Percentiles rank a stretch among this genome's conserved stretches.
Conservation (phyloP, 2,888 invertebrate species). For the Leuctra nigra region DNA sequence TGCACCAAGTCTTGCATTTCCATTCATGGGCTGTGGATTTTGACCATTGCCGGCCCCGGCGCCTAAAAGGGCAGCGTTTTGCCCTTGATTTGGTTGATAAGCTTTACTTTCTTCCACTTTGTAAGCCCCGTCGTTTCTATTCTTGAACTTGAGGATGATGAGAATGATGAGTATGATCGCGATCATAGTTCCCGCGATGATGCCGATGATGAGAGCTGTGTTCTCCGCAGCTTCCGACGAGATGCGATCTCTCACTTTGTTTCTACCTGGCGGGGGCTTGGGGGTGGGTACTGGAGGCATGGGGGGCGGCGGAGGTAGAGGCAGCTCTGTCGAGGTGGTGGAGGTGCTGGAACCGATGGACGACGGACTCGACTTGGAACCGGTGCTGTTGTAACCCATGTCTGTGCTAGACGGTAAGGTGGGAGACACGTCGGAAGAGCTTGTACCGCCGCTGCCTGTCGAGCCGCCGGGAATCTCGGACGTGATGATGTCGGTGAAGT, state of each 20-base stretch:
- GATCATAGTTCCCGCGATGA: slow-evolving; percentile 86
- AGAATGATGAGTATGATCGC: slow-evolving; percentile 86
- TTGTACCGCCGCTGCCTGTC: slow-evolving; percentile 9
- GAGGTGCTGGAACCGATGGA: slow-evolving; percentile 31
- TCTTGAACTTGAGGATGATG: slow-evolving; percentile 79
- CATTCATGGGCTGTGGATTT: slow-evolving; percentile 39
- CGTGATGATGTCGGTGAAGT: slow-evolving; percentile 13
- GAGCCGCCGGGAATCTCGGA: slow-evolving; percentile 7
- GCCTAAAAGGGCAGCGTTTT: slow-evolving; percentile 64
- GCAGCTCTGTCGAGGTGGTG: slow-evolving; percentile 33
- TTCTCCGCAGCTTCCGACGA: slow-evolving; percentile 65
- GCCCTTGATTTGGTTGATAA: slow-evolving; percentile 57
- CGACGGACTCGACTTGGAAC: slow-evolving; percentile 15
- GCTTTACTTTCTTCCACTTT: slow-evolving; percentile 85
- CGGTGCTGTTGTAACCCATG: not conserved
- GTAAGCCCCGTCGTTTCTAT: slow-evolving; percentile 81
- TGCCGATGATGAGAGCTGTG: slow-evolving; percentile 74
- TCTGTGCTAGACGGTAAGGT: slow-evolving; percentile 18
- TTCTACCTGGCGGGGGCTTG: slow-evolving; percentile 37
- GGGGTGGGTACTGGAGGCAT: slow-evolving; percentile 37
- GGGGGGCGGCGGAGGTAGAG: slow-evolving; percentile 32
- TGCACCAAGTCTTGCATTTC: slow-evolving; percentile 38
- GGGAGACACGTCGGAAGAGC: slow-evolving; percentile 26
- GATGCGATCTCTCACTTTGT: slow-evolving; percentile 40
- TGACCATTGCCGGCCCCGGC: slow-evolving; percentile 51